phyloP scores from a whole-genome alignment of 2,888 invertebrate genomes.

The Sarcophaga caerulescens region DNA sequence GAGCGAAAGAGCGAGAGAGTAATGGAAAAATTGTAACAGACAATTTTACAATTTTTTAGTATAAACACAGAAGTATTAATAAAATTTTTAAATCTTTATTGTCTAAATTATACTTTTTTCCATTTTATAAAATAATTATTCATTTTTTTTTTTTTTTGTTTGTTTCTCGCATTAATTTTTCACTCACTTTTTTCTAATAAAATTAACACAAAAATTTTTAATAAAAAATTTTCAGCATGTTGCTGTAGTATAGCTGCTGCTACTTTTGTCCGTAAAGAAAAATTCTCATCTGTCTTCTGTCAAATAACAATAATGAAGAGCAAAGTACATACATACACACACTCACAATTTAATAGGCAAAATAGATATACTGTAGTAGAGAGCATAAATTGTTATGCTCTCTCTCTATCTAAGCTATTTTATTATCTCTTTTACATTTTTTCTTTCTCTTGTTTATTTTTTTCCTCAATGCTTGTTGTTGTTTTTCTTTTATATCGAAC shows the following conservation, averaged over 20 bases:
- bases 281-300: constrained; percentile 52
- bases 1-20: too few relatives aligned
- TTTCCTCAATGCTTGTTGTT: constrained; percentile 14
- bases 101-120: not conserved
- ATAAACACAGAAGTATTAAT: not conserved
- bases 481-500: not conserved
- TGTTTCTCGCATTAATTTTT: not conserved
- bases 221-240: constrained; percentile 52
- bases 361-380: constrained; percentile 3
- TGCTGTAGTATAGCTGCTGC: constrained; percentile 21
- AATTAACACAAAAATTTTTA: constrained; percentile 19
- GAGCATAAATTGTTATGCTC: constrained; percentile 51
- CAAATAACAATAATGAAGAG: constrained; percentile 32
- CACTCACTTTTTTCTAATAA: not conserved
- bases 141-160: too few relatives aligned
- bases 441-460: not conserved
- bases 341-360: not conserved
- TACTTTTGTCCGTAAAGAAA: constrained; percentile 36
- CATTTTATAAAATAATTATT: not conserved
- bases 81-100: not conserved
- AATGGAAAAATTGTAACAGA: not conserved
- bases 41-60: not conserved
- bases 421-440: too few relatives aligned
- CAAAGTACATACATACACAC: not conserved
- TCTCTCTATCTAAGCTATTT: not conserved